phyloP scores from a whole-genome alignment of 2,113 vertebrate genomes.

The Anthoscopus minutus region DNA sequence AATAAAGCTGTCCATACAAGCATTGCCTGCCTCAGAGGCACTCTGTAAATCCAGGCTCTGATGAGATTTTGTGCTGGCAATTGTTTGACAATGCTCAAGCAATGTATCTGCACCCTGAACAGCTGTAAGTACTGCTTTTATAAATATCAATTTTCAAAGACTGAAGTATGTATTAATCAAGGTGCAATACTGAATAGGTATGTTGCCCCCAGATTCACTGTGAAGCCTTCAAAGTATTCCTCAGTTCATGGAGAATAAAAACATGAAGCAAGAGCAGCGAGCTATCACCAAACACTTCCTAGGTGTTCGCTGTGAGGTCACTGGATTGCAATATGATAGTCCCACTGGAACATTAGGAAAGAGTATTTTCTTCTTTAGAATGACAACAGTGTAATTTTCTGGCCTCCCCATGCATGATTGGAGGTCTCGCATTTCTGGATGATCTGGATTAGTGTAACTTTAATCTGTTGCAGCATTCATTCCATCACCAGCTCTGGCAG shows the following conservation, averaged over 20 bases:
- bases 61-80: not conserved
- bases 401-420: not conserved
- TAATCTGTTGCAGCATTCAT: slow-evolving; percentile 10
- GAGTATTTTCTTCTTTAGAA: not conserved
- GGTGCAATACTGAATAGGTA: not conserved
- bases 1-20: not conserved
- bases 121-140: not conserved
- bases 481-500: slow-evolving; percentile 22
- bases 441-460: slow-evolving; percentile 48
- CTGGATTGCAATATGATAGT: not conserved
- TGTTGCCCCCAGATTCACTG: not conserved
- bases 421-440: slow-evolving; percentile 37
- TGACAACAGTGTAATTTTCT: not conserved
- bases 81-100: not conserved
- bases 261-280: not conserved
- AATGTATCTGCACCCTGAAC: not conserved
- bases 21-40: not conserved
- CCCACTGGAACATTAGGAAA: not conserved
- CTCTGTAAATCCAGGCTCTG: not conserved
- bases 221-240: not conserved
- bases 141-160: not conserved
- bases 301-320: not conserved
- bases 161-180: not conserved
- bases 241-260: not conserved
- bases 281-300: not conserved